Evolutionary conservation across 2,797 vertebrate genomes (phyloP).

Genomic region (Siniperca scherzeri): DNA sequence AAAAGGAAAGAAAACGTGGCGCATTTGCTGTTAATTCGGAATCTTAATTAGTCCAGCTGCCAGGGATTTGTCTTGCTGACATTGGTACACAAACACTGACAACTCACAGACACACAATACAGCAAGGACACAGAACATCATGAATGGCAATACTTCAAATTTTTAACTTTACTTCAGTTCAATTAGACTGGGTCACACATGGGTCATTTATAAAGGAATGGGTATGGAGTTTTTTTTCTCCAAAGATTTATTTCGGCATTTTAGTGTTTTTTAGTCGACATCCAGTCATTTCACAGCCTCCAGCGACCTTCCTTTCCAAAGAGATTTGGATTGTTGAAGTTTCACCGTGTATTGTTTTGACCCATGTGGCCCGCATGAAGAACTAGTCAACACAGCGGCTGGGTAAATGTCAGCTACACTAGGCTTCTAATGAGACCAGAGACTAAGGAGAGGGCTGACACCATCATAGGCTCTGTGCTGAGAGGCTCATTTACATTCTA

Average conservation of each 20-base stretch:
- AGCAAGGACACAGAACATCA: conserved; percentile 28
- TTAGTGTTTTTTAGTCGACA: conserved; percentile 9
- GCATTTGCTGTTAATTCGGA: conserved; percentile 19
- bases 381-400: conserved; percentile 70
- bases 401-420: conserved; percentile 79
- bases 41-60: conserved; percentile 32
- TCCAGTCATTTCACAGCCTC: conserved; percentile 12
- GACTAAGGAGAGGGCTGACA: conserved; percentile 74
- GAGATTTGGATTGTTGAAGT: conserved; percentile 45
- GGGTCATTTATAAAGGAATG: neutral
- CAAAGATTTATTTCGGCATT: neutral
- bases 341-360: conserved; percentile 69
- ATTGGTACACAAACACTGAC: neutral
- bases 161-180: neutral
- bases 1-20: neutral
- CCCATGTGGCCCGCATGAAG: conserved; percentile 66
- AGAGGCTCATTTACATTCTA: conserved; percentile 80
- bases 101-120: conserved; percentile 1
- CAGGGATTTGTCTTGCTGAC: conserved; percentile 7
- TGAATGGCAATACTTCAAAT: neutral
- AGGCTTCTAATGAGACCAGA: conserved; percentile 76
- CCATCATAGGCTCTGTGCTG: conserved; percentile 66
- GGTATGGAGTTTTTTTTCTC: neutral
- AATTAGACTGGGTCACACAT: conserved; percentile 2
- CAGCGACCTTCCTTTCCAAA: conserved; percentile 24